Evolutionary conservation across 64 coral and sea anemone genomes (phyloP).

Genomic region (Montipora foliosa): DNA sequence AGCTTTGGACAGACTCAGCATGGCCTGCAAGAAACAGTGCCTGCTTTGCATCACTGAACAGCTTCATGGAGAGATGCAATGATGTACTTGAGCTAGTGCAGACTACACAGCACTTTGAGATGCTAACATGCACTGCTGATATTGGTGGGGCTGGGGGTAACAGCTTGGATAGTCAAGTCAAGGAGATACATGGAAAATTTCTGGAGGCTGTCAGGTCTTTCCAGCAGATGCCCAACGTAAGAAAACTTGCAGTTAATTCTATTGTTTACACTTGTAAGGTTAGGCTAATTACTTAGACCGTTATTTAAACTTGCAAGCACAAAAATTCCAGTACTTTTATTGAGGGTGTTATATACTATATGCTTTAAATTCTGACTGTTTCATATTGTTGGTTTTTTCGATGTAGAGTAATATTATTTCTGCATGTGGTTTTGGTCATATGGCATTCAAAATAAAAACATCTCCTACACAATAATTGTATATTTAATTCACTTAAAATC

Average conservation of each 20-base stretch:
- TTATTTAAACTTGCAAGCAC: too few species aligned
- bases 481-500: not conserved
- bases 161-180: slow-evolving; percentile 85
- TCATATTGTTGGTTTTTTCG: too few species aligned
- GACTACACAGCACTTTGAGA: slow-evolving; percentile 98
- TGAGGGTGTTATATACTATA: too few species aligned
- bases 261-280: not conserved
- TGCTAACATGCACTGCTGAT: slow-evolving; percentile 84
- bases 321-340: too few species aligned
- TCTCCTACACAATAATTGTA: not conserved
- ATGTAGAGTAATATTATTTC: too few species aligned
- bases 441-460: too few species aligned
- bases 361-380: too few species aligned
- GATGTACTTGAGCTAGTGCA: slow-evolving; percentile 99
- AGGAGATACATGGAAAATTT: slow-evolving; percentile 91
- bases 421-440: too few species aligned
- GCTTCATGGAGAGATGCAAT: slow-evolving; percentile 98
- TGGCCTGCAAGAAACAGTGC: slow-evolving; percentile 95
- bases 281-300: too few species aligned
- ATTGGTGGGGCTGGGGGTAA: slow-evolving; percentile 96
- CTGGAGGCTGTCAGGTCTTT: slow-evolving; percentile 80
- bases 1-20: slow-evolving; percentile 95
- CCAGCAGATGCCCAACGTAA: slow-evolving; percentile 87
- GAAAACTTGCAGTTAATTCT: not conserved
- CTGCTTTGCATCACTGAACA: slow-evolving; percentile 86